These are phyloP conservation scores for Synanthedon andrenaeformis DNA, from an alignment of 2,888 invertebrate species.

Conservation along the genomic window DNA sequence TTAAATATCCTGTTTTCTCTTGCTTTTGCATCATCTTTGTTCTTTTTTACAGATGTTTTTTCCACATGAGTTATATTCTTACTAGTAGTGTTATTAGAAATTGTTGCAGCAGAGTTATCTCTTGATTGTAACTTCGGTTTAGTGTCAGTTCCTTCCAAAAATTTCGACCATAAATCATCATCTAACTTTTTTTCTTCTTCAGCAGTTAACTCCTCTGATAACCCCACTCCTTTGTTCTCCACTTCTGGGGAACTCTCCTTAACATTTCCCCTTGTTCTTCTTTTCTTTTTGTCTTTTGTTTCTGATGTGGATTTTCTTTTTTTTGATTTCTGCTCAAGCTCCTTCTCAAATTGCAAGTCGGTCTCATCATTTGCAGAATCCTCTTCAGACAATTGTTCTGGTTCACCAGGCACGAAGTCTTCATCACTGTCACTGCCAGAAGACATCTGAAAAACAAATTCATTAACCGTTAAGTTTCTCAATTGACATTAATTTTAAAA, in stretches of 20 bases:
- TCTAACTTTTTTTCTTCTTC: slow-evolving; percentile 78
- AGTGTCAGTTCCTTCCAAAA: slow-evolving; percentile 76
- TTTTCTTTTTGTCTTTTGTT: slow-evolving; percentile 33
- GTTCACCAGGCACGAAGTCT: slow-evolving; percentile 78
- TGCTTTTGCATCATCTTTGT: slow-evolving; percentile 50
- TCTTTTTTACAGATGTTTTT: slow-evolving; percentile 9
- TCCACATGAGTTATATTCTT: neutral
- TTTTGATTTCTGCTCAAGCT: slow-evolving; percentile 37
- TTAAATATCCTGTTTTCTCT: slow-evolving; percentile 80
- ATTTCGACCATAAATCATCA: slow-evolving; percentile 84
- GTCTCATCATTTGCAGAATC: slow-evolving; percentile 75
- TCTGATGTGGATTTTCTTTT: slow-evolving; percentile 37
- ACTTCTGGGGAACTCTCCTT: slow-evolving; percentile 13
- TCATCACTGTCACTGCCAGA: slow-evolving; percentile 84
- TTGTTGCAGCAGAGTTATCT: slow-evolving; percentile 12
- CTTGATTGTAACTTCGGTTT: slow-evolving; percentile 33
- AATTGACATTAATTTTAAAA: neutral
- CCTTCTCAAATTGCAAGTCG: slow-evolving; percentile 66
- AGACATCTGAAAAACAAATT: slow-evolving; percentile 44
- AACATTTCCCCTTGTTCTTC: slow-evolving; percentile 21
- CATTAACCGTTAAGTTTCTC: neutral
- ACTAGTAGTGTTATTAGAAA: slow-evolving; percentile 1
- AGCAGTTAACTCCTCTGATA: slow-evolving; percentile 42
- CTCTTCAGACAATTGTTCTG: slow-evolving; percentile 75
- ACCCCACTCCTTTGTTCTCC: slow-evolving; percentile 25